Conservation (phyloP, 2,113 vertebrate genomes). For the Rynchops niger region DNA sequence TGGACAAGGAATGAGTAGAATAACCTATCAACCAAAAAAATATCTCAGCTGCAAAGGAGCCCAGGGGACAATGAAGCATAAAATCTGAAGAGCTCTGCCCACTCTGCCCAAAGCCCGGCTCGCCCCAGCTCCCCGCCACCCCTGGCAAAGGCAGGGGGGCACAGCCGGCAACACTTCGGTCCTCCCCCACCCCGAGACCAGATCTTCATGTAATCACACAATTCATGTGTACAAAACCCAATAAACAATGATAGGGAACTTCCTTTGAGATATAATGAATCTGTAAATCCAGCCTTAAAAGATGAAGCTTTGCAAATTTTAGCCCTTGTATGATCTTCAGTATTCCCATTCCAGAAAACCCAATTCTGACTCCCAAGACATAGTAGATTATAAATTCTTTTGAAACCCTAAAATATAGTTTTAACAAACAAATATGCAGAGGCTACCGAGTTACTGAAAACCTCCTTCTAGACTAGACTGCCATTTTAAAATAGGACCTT, state of each 20-base stretch:
- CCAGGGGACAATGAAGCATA: neutral
- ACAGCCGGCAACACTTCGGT: neutral
- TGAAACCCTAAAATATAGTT: neutral
- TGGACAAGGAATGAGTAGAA: neutral
- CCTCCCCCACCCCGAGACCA: neutral
- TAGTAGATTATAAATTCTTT: rapidly evolving
- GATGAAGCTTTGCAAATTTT: neutral
- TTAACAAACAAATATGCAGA: neutral
- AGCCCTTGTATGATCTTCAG: neutral
- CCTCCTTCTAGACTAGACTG: neutral
- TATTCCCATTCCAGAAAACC: neutral
- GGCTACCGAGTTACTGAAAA: neutral
- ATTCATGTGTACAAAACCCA: neutral
- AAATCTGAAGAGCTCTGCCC: neutral
- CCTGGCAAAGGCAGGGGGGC: neutral
- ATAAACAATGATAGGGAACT: rapidly evolving
- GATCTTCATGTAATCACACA: rapidly evolving
- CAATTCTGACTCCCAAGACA: neutral
- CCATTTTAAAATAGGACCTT: slow-evolving; percentile 19
- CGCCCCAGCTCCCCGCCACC: rapidly evolving
- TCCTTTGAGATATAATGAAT: neutral
- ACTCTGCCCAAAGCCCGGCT: neutral
- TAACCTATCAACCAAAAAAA: neutral
- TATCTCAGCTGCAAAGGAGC: neutral
- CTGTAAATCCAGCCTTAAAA: neutral